Base-by-base conservation (phyloP, 1,140 invertebrate species). In the Drosophila suzukii region DNA sequence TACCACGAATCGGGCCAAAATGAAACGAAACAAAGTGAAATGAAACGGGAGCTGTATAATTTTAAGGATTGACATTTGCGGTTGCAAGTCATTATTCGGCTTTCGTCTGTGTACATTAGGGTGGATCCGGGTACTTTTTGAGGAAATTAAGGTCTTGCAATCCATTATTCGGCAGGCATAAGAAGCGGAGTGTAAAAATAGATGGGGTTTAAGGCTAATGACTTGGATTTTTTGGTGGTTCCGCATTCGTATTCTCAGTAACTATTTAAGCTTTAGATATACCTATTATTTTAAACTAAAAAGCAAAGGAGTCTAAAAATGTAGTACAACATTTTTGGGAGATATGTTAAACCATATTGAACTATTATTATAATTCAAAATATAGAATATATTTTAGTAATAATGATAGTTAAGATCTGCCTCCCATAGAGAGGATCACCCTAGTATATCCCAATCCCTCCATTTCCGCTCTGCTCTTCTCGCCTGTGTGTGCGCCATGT, bases 41-140 rank as follows among this genome's bases (percentile, higher is more conserved):
- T 67, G 71, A 79, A 73, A 71, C 63, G 60, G 65, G 65, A 73
- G 77, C 81, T 84, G 77, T 89, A 89, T 89, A 89, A 89, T 89
- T 89, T 89, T 84, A 90, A 84, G 84, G 84, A 89, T 89, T 89
- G 84, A 89, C 84, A 89, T 89, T 89, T 89, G 85, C 74, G 84
- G 85, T 89, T 68, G 75, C 85, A 71, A 84, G 85, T 89, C 84
- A 89, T 89, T 89, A 89, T 84, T 89, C 78, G 73, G 55, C 44
- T 43, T 68, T 70, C 70, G 67, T 51, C 17, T 73, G 68, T 30
- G 15, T 38, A 36, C 39, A 32, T 46, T 72, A 68, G 65, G 65
- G 65, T 68, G 38, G 10, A n/a, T 11, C 53, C 8, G 24, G 2
- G 7, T 6, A 20, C 15, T n/a, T 8, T 39, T 24, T 34, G 7